Conservation (phyloP, 2,888 invertebrate genomes). For the Hirtodrosophila confusa region DNA sequence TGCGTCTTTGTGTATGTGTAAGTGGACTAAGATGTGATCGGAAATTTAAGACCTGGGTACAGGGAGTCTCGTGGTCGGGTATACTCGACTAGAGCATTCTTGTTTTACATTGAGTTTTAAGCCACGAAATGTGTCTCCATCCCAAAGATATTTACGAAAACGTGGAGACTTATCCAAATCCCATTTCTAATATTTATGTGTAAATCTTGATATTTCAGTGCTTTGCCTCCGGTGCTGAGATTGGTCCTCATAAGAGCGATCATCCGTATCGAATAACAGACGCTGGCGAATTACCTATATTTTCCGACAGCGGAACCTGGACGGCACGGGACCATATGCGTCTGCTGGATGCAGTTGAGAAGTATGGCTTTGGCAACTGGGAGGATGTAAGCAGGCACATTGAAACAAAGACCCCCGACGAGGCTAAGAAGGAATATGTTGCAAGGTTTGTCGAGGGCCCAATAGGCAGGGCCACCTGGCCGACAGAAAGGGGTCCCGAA, state of each 20-base stretch:
- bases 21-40: no score
- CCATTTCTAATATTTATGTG: neutral
- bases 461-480: conserved; percentile 95
- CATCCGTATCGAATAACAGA: conserved; percentile 96
- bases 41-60: no score
- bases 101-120: no score
- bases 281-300: conserved; percentile 88
- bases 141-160: no score
- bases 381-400: conserved; percentile 96
- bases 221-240: conserved; percentile 96
- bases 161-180: no score
- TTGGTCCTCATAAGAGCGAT: conserved; percentile 94
- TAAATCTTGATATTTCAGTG: conserved; percentile 88
- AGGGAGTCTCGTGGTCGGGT: no score
- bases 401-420: conserved; percentile 94
- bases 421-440: conserved; percentile 96
- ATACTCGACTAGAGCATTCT: no score
- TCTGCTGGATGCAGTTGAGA: conserved; percentile 95
- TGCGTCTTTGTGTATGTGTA: no score
- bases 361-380: conserved; percentile 98
- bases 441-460: conserved; percentile 94
- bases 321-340: conserved; percentile 95
- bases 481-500: conserved; percentile 85
- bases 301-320: conserved; percentile 93
- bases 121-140: no score